These are phyloP conservation scores for Crocuta crocuta DNA, from an alignment of 2,113 vertebrate genomes.

Conservation along the genomic window DNA sequence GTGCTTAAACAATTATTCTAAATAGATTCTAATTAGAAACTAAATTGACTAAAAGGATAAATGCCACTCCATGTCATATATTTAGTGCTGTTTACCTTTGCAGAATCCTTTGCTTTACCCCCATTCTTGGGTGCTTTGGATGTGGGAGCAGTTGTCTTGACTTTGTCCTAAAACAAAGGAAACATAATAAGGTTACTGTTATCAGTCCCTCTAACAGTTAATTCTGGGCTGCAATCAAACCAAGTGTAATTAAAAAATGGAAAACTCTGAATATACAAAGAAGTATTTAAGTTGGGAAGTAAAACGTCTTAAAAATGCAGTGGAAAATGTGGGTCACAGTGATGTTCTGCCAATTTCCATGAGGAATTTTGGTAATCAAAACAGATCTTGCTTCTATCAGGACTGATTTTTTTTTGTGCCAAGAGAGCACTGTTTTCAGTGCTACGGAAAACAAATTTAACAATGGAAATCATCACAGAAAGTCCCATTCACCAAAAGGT, in stretches of 20 bases:
- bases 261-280: background rate
- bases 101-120: slow-evolving; percentile 80
- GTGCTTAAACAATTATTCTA: background rate
- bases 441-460: background rate
- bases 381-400: background rate
- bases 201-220: background rate
- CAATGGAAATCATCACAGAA: background rate
- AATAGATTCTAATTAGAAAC: slow-evolving; percentile 6
- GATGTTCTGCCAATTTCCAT: background rate
- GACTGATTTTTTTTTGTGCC: background rate
- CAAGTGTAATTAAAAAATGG: slow-evolving; percentile 24
- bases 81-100: slow-evolving; percentile 80
- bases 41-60: background rate
- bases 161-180: slow-evolving; percentile 85
- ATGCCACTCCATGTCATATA: background rate
- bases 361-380: background rate
- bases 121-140: slow-evolving; percentile 78
- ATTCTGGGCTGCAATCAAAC: background rate
- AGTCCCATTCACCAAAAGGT: background rate
- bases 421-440: background rate
- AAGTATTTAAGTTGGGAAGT: background rate
- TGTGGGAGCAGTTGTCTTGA: slow-evolving; percentile 72
- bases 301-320: background rate
- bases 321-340: background rate
- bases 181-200: background rate